Percentiles rank a stretch among this genome's conserved stretches.
Evolutionary conservation across 2,888 invertebrate genomes (phyloP).

Genomic region (Stenodema calcarata): DNA sequence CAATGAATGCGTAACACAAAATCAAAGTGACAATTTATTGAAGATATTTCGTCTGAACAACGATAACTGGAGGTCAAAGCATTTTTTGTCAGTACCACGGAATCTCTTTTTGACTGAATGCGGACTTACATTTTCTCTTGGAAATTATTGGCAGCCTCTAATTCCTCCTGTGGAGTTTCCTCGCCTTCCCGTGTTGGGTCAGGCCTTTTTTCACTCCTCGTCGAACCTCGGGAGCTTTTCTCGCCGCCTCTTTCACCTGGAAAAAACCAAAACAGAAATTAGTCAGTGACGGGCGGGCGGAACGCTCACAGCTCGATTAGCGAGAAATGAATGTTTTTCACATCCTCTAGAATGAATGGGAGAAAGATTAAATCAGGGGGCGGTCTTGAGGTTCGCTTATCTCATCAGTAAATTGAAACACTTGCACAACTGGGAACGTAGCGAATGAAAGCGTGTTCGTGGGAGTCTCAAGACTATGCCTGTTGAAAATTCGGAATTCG

Average conservation of each 20-base stretch:
- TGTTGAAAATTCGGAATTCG: too few species aligned
- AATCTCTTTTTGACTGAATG: too few species aligned
- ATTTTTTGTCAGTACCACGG: too few species aligned
- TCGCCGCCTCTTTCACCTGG: constrained; percentile 39
- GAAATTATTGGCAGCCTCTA: constrained; percentile 40
- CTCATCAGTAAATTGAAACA: background rate
- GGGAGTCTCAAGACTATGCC: too few species aligned
- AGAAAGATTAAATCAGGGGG: too few species aligned
- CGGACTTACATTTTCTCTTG: constrained; percentile 34
- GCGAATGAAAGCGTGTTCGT: too few species aligned
- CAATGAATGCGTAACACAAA: too few species aligned
- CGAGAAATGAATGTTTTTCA: background rate
- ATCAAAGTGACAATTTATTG: too few species aligned
- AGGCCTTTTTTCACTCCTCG: constrained; percentile 30
- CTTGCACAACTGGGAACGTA: too few species aligned
- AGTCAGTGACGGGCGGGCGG: too few species aligned
- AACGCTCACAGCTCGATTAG: background rate
- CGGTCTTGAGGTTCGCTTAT: background rate
- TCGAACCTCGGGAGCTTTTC: constrained; percentile 34
- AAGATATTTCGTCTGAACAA: too few species aligned
- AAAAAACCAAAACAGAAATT: background rate
- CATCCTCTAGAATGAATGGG: background rate
- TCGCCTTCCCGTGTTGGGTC: constrained; percentile 39
- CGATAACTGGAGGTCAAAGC: too few species aligned
- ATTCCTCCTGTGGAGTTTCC: constrained; percentile 35